phyloP scores from a whole-genome alignment of 2,888 invertebrate species.

The Piscicola geometra region DNA sequence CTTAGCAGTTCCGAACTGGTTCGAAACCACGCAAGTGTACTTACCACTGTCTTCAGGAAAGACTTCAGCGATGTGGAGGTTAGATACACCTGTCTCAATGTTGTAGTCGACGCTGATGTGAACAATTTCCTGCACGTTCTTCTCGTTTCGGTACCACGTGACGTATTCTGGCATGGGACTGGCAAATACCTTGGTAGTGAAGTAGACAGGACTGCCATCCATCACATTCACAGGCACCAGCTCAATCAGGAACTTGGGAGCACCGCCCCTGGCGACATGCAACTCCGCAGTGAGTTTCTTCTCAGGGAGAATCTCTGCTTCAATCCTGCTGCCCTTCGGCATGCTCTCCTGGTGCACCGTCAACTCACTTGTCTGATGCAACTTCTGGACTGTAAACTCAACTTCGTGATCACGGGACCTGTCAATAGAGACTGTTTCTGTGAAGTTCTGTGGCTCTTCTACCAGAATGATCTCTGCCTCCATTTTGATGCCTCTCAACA shows the following conservation, averaged over 20 bases:
- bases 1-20: constrained; percentile 59
- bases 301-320: constrained; percentile 39
- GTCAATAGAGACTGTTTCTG: constrained; percentile 29
- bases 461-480: constrained; percentile 37
- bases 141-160: constrained; percentile 89
- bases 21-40: constrained; percentile 86
- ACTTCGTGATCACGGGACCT: constrained; percentile 27
- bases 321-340: constrained; percentile 39
- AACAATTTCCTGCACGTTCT: constrained; percentile 28
- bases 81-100: constrained; percentile 28
- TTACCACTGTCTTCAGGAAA: constrained; percentile 77
- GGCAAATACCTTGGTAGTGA: constrained; percentile 59
- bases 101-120: constrained; percentile 25
- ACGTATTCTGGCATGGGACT: constrained; percentile 80
- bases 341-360: constrained; percentile 37
- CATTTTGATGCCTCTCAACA: constrained; percentile 41
- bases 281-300: constrained; percentile 10
- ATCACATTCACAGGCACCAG: constrained; percentile 45
- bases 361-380: constrained; percentile 25
- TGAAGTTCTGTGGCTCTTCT: constrained; percentile 28
- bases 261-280: constrained; percentile 32
- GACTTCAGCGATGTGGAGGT: constrained; percentile 75
- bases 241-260: constrained; percentile 42
- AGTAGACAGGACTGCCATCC: constrained; percentile 52
- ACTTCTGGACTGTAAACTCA: constrained; percentile 10